Conservation (phyloP, 2,888 invertebrate species). For the Eupithecia tripunctaria region DNA sequence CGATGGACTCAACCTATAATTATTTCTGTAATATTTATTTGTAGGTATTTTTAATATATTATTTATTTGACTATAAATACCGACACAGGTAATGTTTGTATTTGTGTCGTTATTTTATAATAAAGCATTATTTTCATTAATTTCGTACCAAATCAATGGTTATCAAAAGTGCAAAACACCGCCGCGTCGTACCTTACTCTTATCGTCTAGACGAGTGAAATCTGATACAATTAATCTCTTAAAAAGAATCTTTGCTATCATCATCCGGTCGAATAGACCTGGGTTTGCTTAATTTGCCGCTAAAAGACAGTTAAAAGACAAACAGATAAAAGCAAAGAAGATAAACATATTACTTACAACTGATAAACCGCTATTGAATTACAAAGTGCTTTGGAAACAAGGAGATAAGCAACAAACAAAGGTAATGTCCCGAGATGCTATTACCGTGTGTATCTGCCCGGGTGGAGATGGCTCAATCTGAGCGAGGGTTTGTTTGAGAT, state of each 20-base stretch:
- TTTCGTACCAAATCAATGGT: background rate
- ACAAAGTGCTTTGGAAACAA: constrained; percentile 35
- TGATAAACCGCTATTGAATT: constrained; percentile 31
- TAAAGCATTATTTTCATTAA: too few relatives aligned
- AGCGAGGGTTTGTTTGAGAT: constrained; percentile 26
- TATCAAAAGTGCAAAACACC: background rate
- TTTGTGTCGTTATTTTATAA: too few relatives aligned
- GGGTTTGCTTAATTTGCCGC: background rate
- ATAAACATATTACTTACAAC: constrained; percentile 27
- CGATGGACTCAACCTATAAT: too few relatives aligned
- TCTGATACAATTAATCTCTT: background rate
- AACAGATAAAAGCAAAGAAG: constrained; percentile 25
- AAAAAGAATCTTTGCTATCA: background rate
- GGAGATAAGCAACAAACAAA: constrained; percentile 49
- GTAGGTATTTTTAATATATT: too few relatives aligned
- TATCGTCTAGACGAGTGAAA: constrained; percentile 3
- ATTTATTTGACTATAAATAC: too few relatives aligned
- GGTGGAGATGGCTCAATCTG: background rate
- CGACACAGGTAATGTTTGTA: too few relatives aligned
- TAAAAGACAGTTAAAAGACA: background rate
- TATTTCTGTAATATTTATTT: too few relatives aligned
- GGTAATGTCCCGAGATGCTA: constrained; percentile 51
- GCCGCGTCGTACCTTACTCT: background rate
- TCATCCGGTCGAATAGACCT: background rate
- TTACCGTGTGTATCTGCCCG: constrained; percentile 25